These are phyloP conservation scores for Clinocottus analis DNA, from an alignment of 2,113 vertebrate genomes.

Conservation along the genomic window DNA sequence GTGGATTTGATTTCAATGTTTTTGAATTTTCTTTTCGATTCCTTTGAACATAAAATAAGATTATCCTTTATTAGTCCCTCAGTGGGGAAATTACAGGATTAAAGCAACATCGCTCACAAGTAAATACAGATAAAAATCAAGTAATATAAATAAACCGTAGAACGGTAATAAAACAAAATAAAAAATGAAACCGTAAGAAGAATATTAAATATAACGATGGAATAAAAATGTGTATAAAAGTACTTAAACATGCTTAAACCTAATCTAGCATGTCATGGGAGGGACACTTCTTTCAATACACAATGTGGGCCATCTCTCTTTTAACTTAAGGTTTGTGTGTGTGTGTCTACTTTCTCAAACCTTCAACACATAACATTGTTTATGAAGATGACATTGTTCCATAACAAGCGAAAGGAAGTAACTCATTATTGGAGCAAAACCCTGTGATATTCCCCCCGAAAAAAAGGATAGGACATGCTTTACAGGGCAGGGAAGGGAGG, in stretches of 20 bases:
- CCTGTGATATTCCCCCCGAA: constrained; percentile 44
- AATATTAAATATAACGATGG: too few species aligned
- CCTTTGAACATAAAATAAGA: too few species aligned
- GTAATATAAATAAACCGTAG: too few species aligned
- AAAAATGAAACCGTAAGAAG: too few species aligned
- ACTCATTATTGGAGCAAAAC: constrained; percentile 54
- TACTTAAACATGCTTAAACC: too few species aligned
- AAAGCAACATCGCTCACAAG: too few species aligned
- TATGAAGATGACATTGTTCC: constrained; percentile 63
- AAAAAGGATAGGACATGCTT: constrained; percentile 60
- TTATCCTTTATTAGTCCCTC: too few species aligned
- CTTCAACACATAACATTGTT: constrained; percentile 39
- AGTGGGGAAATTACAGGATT: too few species aligned
- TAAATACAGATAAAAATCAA: too few species aligned
- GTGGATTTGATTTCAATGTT: background rate
- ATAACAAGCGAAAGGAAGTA: constrained; percentile 56
- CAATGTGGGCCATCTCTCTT: constrained; percentile 51
- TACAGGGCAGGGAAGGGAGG: constrained; percentile 64
- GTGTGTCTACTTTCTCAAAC: constrained; percentile 2
- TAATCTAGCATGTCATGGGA: constrained; percentile 1
- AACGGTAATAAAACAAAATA: too few species aligned
- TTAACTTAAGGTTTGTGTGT: constrained; percentile 23
- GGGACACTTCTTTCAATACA: constrained; percentile 10
- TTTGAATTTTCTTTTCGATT: too few species aligned
- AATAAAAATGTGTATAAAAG: too few species aligned